Conservation (phyloP, 2,113 vertebrate species). For the Gallinago media region DNA sequence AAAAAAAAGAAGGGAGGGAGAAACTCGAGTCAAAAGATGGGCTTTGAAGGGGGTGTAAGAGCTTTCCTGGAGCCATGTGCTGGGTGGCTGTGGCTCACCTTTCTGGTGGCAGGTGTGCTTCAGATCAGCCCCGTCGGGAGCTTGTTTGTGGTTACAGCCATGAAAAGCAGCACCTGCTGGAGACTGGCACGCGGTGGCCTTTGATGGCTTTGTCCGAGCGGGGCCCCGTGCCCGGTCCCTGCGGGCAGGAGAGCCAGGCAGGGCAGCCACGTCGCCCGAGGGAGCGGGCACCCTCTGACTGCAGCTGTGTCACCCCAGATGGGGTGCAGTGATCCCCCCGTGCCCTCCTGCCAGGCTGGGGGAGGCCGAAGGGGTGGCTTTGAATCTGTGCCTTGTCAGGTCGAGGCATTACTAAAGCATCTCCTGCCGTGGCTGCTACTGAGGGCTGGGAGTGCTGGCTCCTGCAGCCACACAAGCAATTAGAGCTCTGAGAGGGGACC, state of each 20-base stretch:
- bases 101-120: slow-evolving; percentile 77
- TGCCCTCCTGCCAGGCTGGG: fast-evolving
- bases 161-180: slow-evolving; percentile 75
- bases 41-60: slow-evolving; percentile 54
- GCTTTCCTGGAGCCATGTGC: slow-evolving; percentile 67
- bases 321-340: fast-evolving
- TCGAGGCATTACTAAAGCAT: not conserved
- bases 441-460: not conserved
- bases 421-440: not conserved
- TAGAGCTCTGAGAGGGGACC: not conserved
- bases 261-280: not conserved
- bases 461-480: not conserved
- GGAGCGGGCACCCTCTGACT: not conserved
- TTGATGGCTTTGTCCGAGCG: slow-evolving; percentile 57
- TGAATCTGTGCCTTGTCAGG: not conserved
- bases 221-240: not conserved
- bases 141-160: slow-evolving; percentile 52
- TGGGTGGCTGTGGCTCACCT: slow-evolving; percentile 65
- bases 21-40: slow-evolving; percentile 28
- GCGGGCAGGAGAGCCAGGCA: not conserved
- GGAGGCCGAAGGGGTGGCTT: not conserved
- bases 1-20: not conserved
- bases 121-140: slow-evolving; percentile 23
- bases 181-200: slow-evolving; percentile 46
- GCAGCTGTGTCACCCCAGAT: not conserved